Base-by-base conservation (phyloP, 1,140 invertebrate species). In the Euwallacea fornicatus region DNA sequence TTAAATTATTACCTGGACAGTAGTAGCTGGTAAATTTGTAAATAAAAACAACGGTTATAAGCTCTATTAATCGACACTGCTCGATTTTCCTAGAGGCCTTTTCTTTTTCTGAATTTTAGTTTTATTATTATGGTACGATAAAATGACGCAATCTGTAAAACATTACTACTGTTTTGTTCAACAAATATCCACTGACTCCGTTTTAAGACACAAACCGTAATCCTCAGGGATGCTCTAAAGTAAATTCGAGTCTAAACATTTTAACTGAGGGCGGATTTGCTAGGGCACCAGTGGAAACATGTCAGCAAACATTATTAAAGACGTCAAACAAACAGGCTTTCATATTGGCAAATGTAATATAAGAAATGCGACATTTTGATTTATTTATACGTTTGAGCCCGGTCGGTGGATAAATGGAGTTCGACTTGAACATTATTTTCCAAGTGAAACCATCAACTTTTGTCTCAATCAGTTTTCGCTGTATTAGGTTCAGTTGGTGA, bases 181-280 rank as follows among this genome's bases (percentile, higher is more conserved):
- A 33, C 21, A 33, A 50, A 50, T 50, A 50, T 13, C 9, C 13
- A 6, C 13, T 50, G 9, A 13, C 16, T 64, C 61, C 42, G 61
- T 54, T 70, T 70, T 64, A 70, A 70, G 68, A 70, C 42, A 42
- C 47, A 64, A 62, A 60, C 43, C 50, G 16, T n/a, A 64, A 46
- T 76, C 76, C 76, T 73, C 44, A 46, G 76, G 71, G 76, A 74
- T 59, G 61, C 61, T 75, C 71, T 73, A 77, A 78, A 78, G 74
- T 74, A 78, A 79, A 79, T 79, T 79, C 76, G 74, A 79, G 70
- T 77, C 76, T 79, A 79, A 79, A 79, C 78, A 79, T 79, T 79
- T 79, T 79, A 78, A 77, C 74, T 74, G 71, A 61, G 71, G 72
- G 72, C 66, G 73, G 73, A 75, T 75, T 75, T 74, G 66, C 71